These are phyloP conservation scores for Ommatoiulus sabulosus DNA, from an alignment of 2,888 invertebrate species.

Conservation along the genomic window DNA sequence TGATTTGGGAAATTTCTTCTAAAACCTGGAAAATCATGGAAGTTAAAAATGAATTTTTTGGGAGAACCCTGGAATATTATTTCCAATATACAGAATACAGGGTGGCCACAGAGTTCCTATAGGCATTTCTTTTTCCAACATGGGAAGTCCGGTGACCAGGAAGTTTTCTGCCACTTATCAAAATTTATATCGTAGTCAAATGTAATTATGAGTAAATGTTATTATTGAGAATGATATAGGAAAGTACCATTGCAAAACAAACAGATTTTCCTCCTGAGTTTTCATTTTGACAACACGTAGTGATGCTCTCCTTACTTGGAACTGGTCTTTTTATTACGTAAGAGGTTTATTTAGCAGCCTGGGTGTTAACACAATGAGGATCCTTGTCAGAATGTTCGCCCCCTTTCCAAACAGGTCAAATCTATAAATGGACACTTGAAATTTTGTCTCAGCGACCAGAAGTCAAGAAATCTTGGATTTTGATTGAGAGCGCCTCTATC, in stretches of 20 bases:
- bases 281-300: slow-evolving; percentile 33
- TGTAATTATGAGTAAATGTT: no score
- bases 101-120: no score
- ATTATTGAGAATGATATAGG: not conserved
- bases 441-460: slow-evolving; percentile 25
- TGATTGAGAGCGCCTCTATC: slow-evolving; percentile 48
- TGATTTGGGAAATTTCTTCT: no score
- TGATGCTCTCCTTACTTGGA: not conserved
- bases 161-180: no score
- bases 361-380: not conserved
- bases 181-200: no score
- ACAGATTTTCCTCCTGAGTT: slow-evolving; percentile 30
- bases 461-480: slow-evolving; percentile 38
- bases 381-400: not conserved
- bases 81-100: no score
- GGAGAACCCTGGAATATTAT: no score
- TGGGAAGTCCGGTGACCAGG: no score
- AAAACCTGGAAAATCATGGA: no score
- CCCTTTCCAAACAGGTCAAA: not conserved
- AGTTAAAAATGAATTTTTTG: no score
- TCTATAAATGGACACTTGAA: slow-evolving; percentile 44
- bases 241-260: slow-evolving; percentile 10
- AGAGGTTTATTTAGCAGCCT: not conserved
- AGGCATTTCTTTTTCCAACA: no score
- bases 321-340: not conserved